These are phyloP conservation scores for Wiebesia pumilae DNA, from an alignment of 1,140 invertebrate genomes.

Conservation along the genomic window DNA sequence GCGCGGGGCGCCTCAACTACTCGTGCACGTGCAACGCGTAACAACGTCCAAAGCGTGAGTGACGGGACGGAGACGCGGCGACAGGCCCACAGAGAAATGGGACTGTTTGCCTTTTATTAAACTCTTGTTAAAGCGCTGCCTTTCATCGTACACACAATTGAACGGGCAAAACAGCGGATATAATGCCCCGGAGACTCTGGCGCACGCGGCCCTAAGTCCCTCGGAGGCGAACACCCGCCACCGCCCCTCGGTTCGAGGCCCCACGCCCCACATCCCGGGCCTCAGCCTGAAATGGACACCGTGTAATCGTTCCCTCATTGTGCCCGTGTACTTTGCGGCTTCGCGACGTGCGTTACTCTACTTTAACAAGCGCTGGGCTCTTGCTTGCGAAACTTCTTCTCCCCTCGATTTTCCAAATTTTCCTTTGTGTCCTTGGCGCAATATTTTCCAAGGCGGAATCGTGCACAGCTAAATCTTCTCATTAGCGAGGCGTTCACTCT, in stretches of 20 bases:
- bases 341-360: background rate
- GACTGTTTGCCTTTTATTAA: slow-evolving; percentile 75
- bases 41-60: background rate
- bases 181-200: slow-evolving; percentile 61
- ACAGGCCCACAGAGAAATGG: background rate
- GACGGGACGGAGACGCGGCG: background rate
- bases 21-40: too few relatives aligned
- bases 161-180: slow-evolving; percentile 73
- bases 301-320: slow-evolving; percentile 64
- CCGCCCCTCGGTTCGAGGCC: background rate
- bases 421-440: background rate
- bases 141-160: slow-evolving; percentile 70
- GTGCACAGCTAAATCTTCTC: slow-evolving; percentile 5
- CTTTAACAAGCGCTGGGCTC: background rate
- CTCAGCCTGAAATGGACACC: slow-evolving; percentile 69
- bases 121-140: slow-evolving; percentile 72
- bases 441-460: background rate
- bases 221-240: background rate
- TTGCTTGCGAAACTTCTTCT: background rate
- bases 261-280: slow-evolving; percentile 25
- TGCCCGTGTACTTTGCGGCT: slow-evolving; percentile 43
- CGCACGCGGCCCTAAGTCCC: slow-evolving; percentile 38
- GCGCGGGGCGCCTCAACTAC: background rate
- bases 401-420: background rate
- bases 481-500: slow-evolving; percentile 14